phyloP scores from a whole-genome alignment of 2,797 vertebrate genomes.

The Aulostomus chinensis region DNA sequence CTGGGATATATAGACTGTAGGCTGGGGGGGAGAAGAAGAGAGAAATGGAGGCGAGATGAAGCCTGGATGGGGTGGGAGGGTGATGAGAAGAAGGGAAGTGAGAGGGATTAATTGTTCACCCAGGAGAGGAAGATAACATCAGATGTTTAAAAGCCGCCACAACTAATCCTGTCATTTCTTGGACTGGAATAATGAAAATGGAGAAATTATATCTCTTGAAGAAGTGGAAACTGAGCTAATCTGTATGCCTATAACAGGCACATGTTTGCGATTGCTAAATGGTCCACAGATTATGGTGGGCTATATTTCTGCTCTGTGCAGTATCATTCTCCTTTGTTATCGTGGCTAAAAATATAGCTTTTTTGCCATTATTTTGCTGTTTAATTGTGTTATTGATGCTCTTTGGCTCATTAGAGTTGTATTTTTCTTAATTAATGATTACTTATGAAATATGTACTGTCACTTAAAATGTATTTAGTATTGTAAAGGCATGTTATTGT shows the following conservation, averaged over 20 bases:
- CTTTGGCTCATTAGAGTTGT: too few species aligned
- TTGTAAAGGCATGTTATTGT: too few species aligned
- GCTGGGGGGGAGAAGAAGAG: slow-evolving; percentile 15
- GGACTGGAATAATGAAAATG: slow-evolving; percentile 73
- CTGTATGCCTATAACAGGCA: slow-evolving; percentile 48
- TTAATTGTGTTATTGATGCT: too few species aligned
- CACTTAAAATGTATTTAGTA: too few species aligned
- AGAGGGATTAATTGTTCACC: slow-evolving; percentile 80
- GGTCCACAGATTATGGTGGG: slow-evolving; percentile 32
- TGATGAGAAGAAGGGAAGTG: slow-evolving; percentile 55
- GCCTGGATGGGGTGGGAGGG: slow-evolving; percentile 45
- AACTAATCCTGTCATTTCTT: slow-evolving; percentile 79
- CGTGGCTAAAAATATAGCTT: background rate
- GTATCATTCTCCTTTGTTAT: slow-evolving; percentile 16
- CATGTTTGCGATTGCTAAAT: slow-evolving; percentile 43
- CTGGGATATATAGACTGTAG: slow-evolving; percentile 32
- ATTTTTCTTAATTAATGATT: too few species aligned
- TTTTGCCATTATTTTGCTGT: too few species aligned
- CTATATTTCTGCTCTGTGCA: slow-evolving; percentile 23
- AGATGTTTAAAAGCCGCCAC: slow-evolving; percentile 77
- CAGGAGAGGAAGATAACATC: slow-evolving; percentile 76
- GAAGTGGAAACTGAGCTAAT: slow-evolving; percentile 65
- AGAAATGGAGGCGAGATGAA: slow-evolving; percentile 36
- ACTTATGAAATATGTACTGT: too few species aligned
- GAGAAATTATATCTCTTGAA: slow-evolving; percentile 65